A percentile compares a stretch with the other conserved stretches of the same genome.
These are phyloP conservation scores for Corvus hawaiiensis DNA, from an alignment of 2,113 vertebrate species.

Conservation along the genomic window DNA sequence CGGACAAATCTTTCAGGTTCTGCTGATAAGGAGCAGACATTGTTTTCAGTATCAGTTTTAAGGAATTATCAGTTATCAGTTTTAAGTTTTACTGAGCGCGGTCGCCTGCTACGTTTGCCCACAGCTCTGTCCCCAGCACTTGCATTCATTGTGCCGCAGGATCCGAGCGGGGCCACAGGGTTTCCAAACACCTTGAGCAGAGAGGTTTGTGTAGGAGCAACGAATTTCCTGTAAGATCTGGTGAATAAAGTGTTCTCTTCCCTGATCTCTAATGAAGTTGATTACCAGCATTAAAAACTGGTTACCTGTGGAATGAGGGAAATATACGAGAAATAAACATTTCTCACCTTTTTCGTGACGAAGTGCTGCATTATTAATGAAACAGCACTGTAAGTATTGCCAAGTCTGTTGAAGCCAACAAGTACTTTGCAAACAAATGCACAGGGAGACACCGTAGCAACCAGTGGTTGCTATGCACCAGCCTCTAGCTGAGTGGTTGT, in stretches of 20 bases:
- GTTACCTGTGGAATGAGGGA: neutral
- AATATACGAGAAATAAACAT: neutral
- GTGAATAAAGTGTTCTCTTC: neutral
- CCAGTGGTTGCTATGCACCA: neutral
- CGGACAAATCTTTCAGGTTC: accelerated
- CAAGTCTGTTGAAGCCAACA: no score
- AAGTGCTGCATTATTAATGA: neutral
- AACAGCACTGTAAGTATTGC: accelerated
- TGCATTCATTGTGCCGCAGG: accelerated
- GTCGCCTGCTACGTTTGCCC: accelerated
- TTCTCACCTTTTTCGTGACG: accelerated
- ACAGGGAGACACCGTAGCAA: neutral
- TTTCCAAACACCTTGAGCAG: neutral
- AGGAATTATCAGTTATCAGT: neutral
- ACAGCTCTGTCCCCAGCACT: no score
- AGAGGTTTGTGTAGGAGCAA: no score
- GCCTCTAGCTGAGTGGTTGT: neutral
- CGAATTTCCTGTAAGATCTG: no score
- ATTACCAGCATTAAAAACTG: neutral
- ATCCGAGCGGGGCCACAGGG: accelerated
- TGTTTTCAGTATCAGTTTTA: neutral
- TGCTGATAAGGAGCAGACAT: neutral
- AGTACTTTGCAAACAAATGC: neutral
- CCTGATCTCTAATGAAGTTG: no score
- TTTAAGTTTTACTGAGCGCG: neutral